These are phyloP conservation scores for Drosophila formosana DNA, from an alignment of 2,888 invertebrate species.

Conservation along the genomic window DNA sequence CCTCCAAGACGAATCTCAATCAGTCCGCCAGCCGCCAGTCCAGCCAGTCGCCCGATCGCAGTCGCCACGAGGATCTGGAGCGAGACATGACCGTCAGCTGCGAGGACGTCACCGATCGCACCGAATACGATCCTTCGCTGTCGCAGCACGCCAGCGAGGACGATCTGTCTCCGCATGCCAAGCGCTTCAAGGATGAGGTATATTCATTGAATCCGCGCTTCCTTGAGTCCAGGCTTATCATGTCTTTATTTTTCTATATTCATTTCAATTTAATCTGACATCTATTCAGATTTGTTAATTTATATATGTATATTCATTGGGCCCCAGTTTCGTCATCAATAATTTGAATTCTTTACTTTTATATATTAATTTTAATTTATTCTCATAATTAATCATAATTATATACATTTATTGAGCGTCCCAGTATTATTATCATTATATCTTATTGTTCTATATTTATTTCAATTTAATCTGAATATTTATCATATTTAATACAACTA, in stretches of 20 bases:
- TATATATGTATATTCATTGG: neutral
- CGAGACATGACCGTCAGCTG: slow-evolving; percentile 61
- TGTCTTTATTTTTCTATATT: too few species aligned
- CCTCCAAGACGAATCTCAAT: slow-evolving; percentile 73
- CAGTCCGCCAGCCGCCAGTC: slow-evolving; percentile 64
- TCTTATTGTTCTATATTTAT: too few species aligned
- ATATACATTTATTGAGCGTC: too few species aligned
- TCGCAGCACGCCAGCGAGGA: slow-evolving; percentile 71
- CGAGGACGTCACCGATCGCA: slow-evolving; percentile 72
- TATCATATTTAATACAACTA: too few species aligned
- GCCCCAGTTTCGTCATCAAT: neutral
- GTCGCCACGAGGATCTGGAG: slow-evolving; percentile 9
- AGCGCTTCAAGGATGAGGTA: slow-evolving; percentile 81
- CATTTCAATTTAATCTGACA: too few species aligned
- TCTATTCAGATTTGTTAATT: too few species aligned
- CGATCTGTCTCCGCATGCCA: slow-evolving; percentile 77
- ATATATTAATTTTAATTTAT: too few species aligned
- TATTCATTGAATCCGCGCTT: neutral
- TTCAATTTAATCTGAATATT: too few species aligned
- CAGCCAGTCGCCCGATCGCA: slow-evolving; percentile 58
- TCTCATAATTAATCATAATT: too few species aligned
- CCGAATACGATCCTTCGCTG: slow-evolving; percentile 68
- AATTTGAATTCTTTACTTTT: too few species aligned
- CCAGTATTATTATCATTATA: too few species aligned
- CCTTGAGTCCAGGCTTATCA: too few species aligned